Base-by-base conservation (phyloP, 2,888 invertebrate species). In the Macaria notata region DNA sequence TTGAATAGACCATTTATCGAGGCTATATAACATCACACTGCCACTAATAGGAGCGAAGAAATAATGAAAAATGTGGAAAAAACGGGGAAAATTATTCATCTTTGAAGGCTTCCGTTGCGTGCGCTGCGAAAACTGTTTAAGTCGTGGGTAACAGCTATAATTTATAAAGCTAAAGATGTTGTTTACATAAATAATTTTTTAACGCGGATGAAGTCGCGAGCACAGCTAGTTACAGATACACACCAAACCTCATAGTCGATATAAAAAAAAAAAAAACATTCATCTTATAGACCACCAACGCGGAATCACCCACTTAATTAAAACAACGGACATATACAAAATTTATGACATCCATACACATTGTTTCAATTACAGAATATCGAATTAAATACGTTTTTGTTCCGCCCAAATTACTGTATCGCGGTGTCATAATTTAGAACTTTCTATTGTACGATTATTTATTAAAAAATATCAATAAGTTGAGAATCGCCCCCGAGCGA, bases 291-390 rank as follows among this genome's bases (percentile, higher is more conserved):
- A 77, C 88, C 88, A 88, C 88, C 88, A 81, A 80, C 83, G 78
- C 76, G 38, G 80, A 58, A 65, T 71, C 71, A 75, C 71, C 73
- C 71, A 72, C 70, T 80, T 82, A 77, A 86, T 86, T 82, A 84
- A 80, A 75, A 74, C 52, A 64, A 65, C 69, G 68, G 83, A 81
- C 82, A 79, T 72, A 59, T 73, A 64, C 62, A 60, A 74, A 83
- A 88, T 88, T 88, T 88, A 88, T 88, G 63, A 70, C 74, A 53
- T 56, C 75, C 69, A 77, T 81, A 78, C 75, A 78, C 81, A 88
- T 88, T 88, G 88, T 88, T 88, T 88, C 88, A 88, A 88, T 88
- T 88, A 88, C 75, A 81, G 71, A 83, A 84, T 84, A 81, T 68
- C 76, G 83, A 83, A 84, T 87, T 85, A 81, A 86, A 84, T 78